Evolutionary conservation across 2,888 invertebrate species (phyloP).

Genomic region (Anthoptus insignis): DNA sequence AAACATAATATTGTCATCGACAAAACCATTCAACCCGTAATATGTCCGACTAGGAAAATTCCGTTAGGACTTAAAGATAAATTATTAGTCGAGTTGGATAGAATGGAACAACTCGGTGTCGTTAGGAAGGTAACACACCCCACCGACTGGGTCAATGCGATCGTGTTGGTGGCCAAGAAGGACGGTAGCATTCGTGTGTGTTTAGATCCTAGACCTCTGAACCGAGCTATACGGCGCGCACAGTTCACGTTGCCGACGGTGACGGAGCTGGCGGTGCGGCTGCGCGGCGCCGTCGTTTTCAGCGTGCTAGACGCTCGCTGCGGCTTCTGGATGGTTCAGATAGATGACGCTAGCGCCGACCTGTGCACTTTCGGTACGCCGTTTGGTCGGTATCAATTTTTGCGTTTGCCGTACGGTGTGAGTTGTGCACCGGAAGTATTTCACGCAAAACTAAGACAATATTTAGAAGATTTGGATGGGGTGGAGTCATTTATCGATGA

Average conservation of each 20-base stretch:
- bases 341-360: slow-evolving; percentile 47
- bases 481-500: slow-evolving; percentile 32
- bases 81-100: slow-evolving; percentile 22
- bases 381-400: slow-evolving; percentile 40
- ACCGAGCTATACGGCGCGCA: slow-evolving; percentile 36
- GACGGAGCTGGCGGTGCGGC: slow-evolving; percentile 40
- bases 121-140: slow-evolving; percentile 40
- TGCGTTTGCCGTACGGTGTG: slow-evolving; percentile 10
- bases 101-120: slow-evolving; percentile 35
- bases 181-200: slow-evolving; percentile 29
- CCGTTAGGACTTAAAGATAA: slow-evolving; percentile 18
- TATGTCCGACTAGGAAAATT: slow-evolving; percentile 39
- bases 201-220: slow-evolving; percentile 38
- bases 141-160: slow-evolving; percentile 41
- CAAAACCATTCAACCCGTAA: slow-evolving; percentile 30
- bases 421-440: slow-evolving; percentile 12
- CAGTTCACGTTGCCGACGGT: slow-evolving; percentile 46
- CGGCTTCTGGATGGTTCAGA: slow-evolving; percentile 48
- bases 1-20: slow-evolving; percentile 39
- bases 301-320: slow-evolving; percentile 45
- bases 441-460: neutral
- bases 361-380: slow-evolving; percentile 49
- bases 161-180: slow-evolving; percentile 37
- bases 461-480: neutral
- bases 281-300: slow-evolving; percentile 40